Evolutionary conservation across 2,888 invertebrate species (phyloP), one percentile per base, ranked within the genome.

Genomic region (Synanthedon formicaeformis): DNA sequence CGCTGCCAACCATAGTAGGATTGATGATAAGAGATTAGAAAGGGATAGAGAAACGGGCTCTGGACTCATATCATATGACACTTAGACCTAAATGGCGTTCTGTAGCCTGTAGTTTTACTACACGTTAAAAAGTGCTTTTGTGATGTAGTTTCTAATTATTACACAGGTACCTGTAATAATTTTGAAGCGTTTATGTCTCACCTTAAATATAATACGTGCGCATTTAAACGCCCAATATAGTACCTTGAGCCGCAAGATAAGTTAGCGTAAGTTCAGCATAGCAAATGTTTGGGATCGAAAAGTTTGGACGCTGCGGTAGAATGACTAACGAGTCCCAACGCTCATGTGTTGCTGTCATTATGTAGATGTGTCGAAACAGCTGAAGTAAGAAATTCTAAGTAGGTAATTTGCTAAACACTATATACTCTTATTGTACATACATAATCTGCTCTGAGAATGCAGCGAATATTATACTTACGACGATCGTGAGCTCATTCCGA

Each of bases 261-360:
- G 72, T 75, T 73, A 57, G 60, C 56, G 57, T 70, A 71, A 74
- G 69, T 76, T 75, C 63, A 64, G 73, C 72, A 75, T 75, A 73
- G 71, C 71, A 73, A 76, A 72, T 72, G 65, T 61, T 65, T 61
- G 66, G 69, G 68, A 69, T 70, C 67, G 64, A 59, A 64, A 77
- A 78, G 69, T 78, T 78, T 66, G 58, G 56, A 57, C 59, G 59
- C 60, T 64, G 70, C 60, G 67, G 69, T 57, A 59, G 69, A 66
- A 65, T 64, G 60, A 62, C 60, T 62, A 63, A 63, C 60, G 62
- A 61, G 57, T 49, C 54, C 50, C 41, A 53, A 51, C 23, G 51
- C 52, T 51, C 55, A 56, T 56, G 56, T 57, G 52, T 50, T 53
- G 50, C 52, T 55, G 51, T 52, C 56, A 54, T 56, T 50, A 50